Conservation (phyloP, 2,888 invertebrate genomes). For the Agonopterix arenella region DNA sequence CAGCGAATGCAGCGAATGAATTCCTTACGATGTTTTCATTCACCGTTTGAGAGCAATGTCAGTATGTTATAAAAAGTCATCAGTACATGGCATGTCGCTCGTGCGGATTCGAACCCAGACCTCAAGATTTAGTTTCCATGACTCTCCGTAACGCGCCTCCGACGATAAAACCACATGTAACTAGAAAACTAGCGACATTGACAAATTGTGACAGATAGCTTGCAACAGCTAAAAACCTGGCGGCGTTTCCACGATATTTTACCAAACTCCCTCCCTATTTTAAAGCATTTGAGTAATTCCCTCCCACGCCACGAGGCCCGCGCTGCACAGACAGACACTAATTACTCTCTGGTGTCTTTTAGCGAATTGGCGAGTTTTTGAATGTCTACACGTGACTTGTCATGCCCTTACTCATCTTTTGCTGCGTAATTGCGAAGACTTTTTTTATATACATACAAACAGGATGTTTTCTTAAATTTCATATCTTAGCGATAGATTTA, state of each 20-base stretch:
- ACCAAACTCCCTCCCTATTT: constrained; percentile 24
- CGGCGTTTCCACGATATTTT: background rate
- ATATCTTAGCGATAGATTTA: too few species aligned
- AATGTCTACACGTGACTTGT: constrained; percentile 18
- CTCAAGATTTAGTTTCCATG: too few species aligned
- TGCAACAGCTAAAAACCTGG: background rate
- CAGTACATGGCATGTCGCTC: too few species aligned
- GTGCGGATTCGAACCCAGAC: too few species aligned
- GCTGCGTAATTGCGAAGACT: background rate
- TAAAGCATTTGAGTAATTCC: constrained; percentile 35
- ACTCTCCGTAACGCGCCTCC: too few species aligned
- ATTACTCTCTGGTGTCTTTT: constrained; percentile 33
- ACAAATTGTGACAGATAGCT: background rate
- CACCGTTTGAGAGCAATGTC: too few species aligned
- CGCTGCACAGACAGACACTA: constrained; percentile 18
- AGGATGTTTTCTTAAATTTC: too few species aligned
- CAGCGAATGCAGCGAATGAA: too few species aligned
- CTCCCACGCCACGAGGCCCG: constrained; percentile 24
- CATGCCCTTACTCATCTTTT: constrained; percentile 2
- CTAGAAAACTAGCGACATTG: background rate
- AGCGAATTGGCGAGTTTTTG: constrained; percentile 30
- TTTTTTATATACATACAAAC: too few species aligned
- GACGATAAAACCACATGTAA: background rate
- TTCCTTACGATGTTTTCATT: too few species aligned
- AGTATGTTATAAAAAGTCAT: too few species aligned